These are phyloP conservation scores for Tetramorium bicarinatum DNA, from an alignment of 2,888 invertebrate species.

Conservation along the genomic window DNA sequence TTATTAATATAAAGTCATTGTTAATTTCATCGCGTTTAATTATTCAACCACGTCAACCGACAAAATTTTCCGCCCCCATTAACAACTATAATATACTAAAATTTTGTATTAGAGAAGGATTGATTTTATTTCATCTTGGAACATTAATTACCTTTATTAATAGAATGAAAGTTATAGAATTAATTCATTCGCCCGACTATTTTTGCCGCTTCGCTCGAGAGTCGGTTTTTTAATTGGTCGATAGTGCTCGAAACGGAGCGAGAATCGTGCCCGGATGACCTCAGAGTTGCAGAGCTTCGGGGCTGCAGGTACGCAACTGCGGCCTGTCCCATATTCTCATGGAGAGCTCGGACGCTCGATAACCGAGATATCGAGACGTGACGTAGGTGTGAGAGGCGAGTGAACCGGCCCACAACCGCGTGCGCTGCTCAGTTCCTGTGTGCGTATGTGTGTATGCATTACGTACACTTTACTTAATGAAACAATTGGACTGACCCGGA, in stretches of 20 bases:
- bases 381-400: slow-evolving; percentile 65
- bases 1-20: background rate
- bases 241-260: slow-evolving; percentile 18
- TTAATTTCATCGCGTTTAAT: background rate
- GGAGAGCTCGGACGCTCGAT: slow-evolving; percentile 73
- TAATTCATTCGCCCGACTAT: background rate
- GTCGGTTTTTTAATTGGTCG: slow-evolving; percentile 29
- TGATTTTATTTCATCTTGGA: background rate
- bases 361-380: slow-evolving; percentile 72
- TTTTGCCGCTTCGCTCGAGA: background rate
- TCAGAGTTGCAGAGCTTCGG: slow-evolving; percentile 62
- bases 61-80: background rate
- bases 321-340: slow-evolving; percentile 73
- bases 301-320: slow-evolving; percentile 73
- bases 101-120: background rate
- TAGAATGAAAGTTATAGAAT: background rate
- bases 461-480: slow-evolving; percentile 55
- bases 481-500: slow-evolving; percentile 54
- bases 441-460: slow-evolving; percentile 34
- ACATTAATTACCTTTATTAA: background rate
- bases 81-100: background rate
- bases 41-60: background rate
- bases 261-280: slow-evolving; percentile 65
- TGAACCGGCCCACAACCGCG: slow-evolving; percentile 47
- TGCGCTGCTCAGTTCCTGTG: slow-evolving; percentile 33